Evolutionary conservation across 2,113 vertebrate species (phyloP), one percentile per base, ranked within the genome.

Genomic region (Piprites chloris): DNA sequence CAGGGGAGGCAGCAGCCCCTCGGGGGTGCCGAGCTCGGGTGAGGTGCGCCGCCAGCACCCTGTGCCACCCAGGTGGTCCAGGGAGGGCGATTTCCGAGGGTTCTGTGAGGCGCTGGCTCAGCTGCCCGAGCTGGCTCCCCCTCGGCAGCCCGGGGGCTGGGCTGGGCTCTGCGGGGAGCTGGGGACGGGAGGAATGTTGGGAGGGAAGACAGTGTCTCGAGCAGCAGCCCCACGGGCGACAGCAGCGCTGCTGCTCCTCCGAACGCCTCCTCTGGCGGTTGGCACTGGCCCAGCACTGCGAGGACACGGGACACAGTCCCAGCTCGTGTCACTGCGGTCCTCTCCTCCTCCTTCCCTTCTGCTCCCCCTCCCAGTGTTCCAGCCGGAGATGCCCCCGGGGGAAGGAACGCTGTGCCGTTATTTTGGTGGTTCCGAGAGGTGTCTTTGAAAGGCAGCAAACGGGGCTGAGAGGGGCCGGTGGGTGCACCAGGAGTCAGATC

Each of bases 381-480:
- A 4, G 8, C 3, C 0, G 42, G 9, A 30, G 63, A 1, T 26
- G 14, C 39, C 50, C 18, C 6, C 8, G 1, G 2, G 58, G 59
- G 24, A 10, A 15, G 1, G 4, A 5, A 2, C 0, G 4, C 1
- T 27, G 41, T 37, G 56, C 71, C 4, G 0, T 23, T 26, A 4
- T 6, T 67, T 4, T 3, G 39, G 61, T 18, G 61, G 28, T 11
- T 58, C 42, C 6, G 2, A 58, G 53, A 11, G 27, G 19, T 7
- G 0, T 9, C 4, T n/a, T 0, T 4, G 83, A 37, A 37, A 14
- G 3, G 41, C 78, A 62, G 72, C 41, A 20, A 2, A 15, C 2
- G 2, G 55, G 46, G 58, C 5, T 0, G 0, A 0, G 4, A 2
- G 1, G 2, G 21, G 28, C n/a, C 22, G 53, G 4, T 9, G 16